phyloP scores from a whole-genome alignment of 2,113 vertebrate genomes.

The Pomatostomus ruficeps region DNA sequence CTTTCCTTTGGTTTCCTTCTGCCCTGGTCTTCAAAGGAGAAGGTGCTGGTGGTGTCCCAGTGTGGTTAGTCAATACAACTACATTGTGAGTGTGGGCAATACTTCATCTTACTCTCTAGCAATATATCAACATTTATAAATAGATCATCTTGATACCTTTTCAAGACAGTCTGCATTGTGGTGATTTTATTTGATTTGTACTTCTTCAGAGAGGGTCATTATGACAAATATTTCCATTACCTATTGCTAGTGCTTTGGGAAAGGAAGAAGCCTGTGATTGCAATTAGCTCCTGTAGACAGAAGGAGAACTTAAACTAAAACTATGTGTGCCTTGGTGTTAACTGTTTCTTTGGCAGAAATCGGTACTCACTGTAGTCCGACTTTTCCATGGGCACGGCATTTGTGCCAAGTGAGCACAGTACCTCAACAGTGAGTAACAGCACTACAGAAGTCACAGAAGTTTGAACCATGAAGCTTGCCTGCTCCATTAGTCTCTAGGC shows the following conservation, averaged over 20 bases:
- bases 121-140: too few relatives aligned
- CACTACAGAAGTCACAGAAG: background rate
- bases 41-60: background rate
- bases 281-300: conserved; percentile 28
- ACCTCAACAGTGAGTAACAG: background rate
- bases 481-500: background rate
- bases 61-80: background rate
- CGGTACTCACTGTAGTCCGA: background rate
- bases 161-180: background rate
- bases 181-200: conserved; percentile 10
- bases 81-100: background rate
- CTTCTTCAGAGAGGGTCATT: conserved; percentile 39
- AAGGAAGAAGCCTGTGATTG: background rate
- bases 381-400: background rate
- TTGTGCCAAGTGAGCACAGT: background rate
- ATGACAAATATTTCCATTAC: conserved; percentile 50
- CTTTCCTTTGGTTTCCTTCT: background rate
- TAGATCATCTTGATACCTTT: background rate
- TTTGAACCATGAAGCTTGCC: background rate
- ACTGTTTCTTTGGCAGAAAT: background rate
- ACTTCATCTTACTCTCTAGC: background rate
- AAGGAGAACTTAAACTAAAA: background rate
- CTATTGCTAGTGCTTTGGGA: conserved; percentile 20
- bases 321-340: background rate
- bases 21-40: background rate